A percentile compares a stretch with the other conserved stretches of the same genome.
Evolutionary conservation across 2,888 invertebrate genomes (phyloP).

Genomic region (Danaus chrysippus): DNA sequence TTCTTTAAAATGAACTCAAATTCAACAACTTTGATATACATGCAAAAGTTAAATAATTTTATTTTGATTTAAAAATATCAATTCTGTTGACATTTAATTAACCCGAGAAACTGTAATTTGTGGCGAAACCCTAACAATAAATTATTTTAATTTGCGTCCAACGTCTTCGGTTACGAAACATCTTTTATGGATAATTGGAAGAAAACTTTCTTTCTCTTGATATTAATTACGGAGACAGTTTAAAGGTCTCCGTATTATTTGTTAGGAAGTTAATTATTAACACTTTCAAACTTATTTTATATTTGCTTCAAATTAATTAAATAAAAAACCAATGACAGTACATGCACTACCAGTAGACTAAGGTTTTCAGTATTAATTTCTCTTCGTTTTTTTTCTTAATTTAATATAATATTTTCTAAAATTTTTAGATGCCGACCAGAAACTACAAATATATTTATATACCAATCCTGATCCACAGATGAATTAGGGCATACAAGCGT

Average conservation of each 20-base stretch:
- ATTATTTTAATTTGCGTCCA: slow-evolving; percentile 24
- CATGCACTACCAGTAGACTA: too few species aligned
- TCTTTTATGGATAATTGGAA: slow-evolving; percentile 24
- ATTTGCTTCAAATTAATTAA: too few species aligned
- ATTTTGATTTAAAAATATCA: slow-evolving; percentile 21
- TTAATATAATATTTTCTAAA: too few species aligned
- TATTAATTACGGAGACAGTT: slow-evolving; percentile 14
- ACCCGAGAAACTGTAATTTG: slow-evolving; percentile 10
- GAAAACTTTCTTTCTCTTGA: slow-evolving; percentile 14
- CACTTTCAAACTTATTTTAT: background rate
- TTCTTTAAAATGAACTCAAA: too few species aligned
- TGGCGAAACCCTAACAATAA: slow-evolving; percentile 22
- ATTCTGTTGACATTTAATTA: slow-evolving; percentile 29
- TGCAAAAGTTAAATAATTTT: slow-evolving; percentile 1
- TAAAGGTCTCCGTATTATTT: slow-evolving; percentile 10
- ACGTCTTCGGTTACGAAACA: slow-evolving; percentile 20
- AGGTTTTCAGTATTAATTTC: too few species aligned
- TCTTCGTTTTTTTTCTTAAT: too few species aligned
- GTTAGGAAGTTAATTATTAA: background rate
- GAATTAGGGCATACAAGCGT: slow-evolving; percentile 39
- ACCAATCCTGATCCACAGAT: slow-evolving; percentile 13
- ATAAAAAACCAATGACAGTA: too few species aligned
- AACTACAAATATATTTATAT: slow-evolving; percentile 9
- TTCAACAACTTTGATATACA: too few species aligned
- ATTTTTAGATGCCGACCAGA: background rate